Evolutionary conservation across 1,140 invertebrate species (phyloP).

Genomic region (Danaus melanippus): DNA sequence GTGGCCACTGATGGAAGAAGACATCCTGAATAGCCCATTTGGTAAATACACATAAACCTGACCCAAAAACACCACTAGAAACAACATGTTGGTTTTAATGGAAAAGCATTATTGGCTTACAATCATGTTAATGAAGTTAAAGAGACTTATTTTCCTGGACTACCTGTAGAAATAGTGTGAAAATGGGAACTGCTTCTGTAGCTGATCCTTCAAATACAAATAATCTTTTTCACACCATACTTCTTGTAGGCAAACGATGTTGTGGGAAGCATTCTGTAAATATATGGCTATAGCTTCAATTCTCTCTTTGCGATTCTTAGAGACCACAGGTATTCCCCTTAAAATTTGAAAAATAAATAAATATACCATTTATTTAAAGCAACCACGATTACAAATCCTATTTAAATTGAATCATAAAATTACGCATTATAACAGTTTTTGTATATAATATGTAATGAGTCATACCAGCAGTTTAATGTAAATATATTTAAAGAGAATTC

Average conservation of each 20-base stretch:
- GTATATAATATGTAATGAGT: too few relatives aligned
- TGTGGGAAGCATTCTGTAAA: constrained; percentile 80
- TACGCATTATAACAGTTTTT: too few relatives aligned
- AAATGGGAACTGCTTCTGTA: constrained; percentile 79
- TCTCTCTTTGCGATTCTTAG: constrained; percentile 82
- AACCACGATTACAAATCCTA: constrained; percentile 39
- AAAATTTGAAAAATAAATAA: constrained; percentile 15
- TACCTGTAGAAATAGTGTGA: constrained; percentile 96
- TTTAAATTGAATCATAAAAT: too few relatives aligned
- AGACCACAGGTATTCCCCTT: constrained; percentile 89
- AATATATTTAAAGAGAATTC: constrained; percentile 49
- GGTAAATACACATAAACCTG: constrained; percentile 93
- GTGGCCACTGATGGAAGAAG: constrained; percentile 91
- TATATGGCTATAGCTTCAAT: constrained; percentile 86
- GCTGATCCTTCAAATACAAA: constrained; percentile 77
- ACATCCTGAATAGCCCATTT: constrained; percentile 89
- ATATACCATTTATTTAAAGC: constrained; percentile 63
- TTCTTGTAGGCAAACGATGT: constrained; percentile 94
- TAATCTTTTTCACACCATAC: constrained; percentile 90
- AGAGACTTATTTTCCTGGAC: not conserved
- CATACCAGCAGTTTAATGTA: constrained; percentile 64
- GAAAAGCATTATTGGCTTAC: not conserved
- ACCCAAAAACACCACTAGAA: constrained; percentile 90
- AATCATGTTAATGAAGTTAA: constrained; percentile 3
- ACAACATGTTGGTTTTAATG: not conserved